phyloP scores from a whole-genome alignment of 2,888 invertebrate species.

The Serrognathus titanus region DNA sequence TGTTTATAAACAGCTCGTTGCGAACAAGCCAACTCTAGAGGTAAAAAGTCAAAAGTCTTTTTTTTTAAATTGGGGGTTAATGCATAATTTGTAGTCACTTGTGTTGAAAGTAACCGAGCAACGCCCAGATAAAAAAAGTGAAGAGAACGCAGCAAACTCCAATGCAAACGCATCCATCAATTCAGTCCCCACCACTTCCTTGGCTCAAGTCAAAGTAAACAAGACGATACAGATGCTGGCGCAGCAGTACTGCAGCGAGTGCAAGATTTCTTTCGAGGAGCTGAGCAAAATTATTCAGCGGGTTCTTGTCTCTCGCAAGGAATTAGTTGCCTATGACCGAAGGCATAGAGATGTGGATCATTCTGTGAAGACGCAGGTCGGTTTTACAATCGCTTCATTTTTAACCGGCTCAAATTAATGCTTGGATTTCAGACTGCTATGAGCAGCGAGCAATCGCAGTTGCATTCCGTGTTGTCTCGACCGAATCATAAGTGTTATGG shows the following conservation, averaged over 20 bases:
- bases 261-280: conserved; percentile 92
- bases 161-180: conserved; percentile 28
- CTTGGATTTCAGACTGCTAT: conserved; percentile 4
- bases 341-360: conserved; percentile 65
- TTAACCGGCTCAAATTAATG: neutral
- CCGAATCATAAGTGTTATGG: conserved; percentile 67
- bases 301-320: conserved; percentile 86
- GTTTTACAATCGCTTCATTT: neutral
- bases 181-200: conserved; percentile 18
- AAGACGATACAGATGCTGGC: conserved; percentile 91
- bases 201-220: conserved; percentile 62
- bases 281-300: conserved; percentile 86
- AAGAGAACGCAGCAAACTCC: conserved; percentile 41
- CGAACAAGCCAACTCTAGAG: conserved; percentile 88
- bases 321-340: conserved; percentile 87
- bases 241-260: conserved; percentile 93
- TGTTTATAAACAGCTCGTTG: conserved; percentile 85
- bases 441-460: conserved; percentile 8
- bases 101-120: conserved; percentile 87
- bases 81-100: conserved; percentile 53
- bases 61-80: no score
- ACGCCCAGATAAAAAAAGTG: conserved; percentile 64
- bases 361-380: conserved; percentile 12
- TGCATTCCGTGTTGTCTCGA: conserved; percentile 9
- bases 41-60: conserved; percentile 47